Base-by-base conservation (phyloP, 2,888 invertebrate species). In the Oasisia sp. region DNA sequence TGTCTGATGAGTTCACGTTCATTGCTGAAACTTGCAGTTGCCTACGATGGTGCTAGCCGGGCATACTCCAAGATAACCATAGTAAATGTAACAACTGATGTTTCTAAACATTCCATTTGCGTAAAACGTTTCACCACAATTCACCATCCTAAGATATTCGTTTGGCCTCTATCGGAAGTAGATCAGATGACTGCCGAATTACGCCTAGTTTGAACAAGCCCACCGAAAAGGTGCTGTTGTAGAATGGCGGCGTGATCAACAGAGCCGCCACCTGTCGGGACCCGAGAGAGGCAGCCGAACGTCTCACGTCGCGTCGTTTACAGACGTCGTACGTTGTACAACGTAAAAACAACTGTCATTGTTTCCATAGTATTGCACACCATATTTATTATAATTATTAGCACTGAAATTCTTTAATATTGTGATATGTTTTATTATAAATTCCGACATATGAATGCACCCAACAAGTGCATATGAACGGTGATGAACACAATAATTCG, bases 331-430 rank as follows among this genome's bases (percentile, higher is more conserved):
- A 74, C 50, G 74, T 74, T 74, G 27, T 74, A 74, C n/a, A 27
- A 74, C 27, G 74, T 12, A 4, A 27, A 7, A 27, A 27, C 27
- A n/a, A 27, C 27, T 5, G 27, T 5, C 74, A 19, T 74, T 74
- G n/a, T 27, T n/a, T 19, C 74, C 74, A 27, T 27, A 27, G 74
- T 74, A 74, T 27, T 27, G n/a, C n/a, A 74, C 74, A 74, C n/a
- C 14, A 74, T 74, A 74, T 74, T 74, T 74, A 74, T 74, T 74
- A 74, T 74, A 74, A 74, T 74, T 74, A 19, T 74, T 74, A n/a
- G 19, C 74, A 74, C 27, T 27, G 74, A 19, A 74, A 19, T 27
- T 74, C 27, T 74, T 74, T 4, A 74, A 74, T 74, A 74, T 74
- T 74, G 27, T 27, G 19, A 74, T 74, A 27, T 27, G 74, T n/a